Conservation (phyloP, 2,113 vertebrate genomes). For the Equus quagga region DNA sequence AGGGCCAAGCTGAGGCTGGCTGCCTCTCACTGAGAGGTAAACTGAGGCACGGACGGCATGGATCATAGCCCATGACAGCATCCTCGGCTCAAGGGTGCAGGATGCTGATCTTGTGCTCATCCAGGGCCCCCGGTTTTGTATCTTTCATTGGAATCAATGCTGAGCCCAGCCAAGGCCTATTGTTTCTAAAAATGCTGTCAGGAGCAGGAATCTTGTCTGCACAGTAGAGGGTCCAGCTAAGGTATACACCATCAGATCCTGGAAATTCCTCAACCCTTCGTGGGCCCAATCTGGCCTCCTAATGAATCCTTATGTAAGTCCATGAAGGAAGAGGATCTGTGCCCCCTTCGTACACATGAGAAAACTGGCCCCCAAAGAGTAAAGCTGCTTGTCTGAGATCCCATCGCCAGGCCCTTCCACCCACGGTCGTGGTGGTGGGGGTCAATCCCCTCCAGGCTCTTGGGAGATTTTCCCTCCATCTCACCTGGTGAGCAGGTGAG, state of each 20-base stretch:
- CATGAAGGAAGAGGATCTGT: neutral
- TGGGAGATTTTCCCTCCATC: neutral
- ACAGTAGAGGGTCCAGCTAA: neutral
- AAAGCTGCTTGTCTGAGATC: neutral
- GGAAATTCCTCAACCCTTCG: neutral
- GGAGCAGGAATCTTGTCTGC: neutral
- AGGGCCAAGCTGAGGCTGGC: neutral
- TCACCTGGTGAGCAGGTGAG: neutral
- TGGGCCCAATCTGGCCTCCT: fast-evolving
- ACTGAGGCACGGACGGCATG: neutral
- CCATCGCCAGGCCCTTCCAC: fast-evolving
- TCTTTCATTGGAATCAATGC: too few species aligned
- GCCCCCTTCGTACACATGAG: neutral
- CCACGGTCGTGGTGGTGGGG: fast-evolving
- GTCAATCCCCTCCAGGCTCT: neutral
- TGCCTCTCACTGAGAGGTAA: neutral
- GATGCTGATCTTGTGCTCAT: neutral
- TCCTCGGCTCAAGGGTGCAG: neutral
- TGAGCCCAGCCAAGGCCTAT: neutral
- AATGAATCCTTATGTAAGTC: neutral
- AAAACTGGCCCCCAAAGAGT: neutral
- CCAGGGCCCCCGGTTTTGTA: neutral
- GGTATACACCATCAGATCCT: neutral
- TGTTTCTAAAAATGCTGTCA: neutral
- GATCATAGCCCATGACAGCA: neutral